Percentiles rank a stretch among this genome's conserved stretches.
phyloP scores from a whole-genome alignment of 2,113 vertebrate species.

The Mus pahari region DNA sequence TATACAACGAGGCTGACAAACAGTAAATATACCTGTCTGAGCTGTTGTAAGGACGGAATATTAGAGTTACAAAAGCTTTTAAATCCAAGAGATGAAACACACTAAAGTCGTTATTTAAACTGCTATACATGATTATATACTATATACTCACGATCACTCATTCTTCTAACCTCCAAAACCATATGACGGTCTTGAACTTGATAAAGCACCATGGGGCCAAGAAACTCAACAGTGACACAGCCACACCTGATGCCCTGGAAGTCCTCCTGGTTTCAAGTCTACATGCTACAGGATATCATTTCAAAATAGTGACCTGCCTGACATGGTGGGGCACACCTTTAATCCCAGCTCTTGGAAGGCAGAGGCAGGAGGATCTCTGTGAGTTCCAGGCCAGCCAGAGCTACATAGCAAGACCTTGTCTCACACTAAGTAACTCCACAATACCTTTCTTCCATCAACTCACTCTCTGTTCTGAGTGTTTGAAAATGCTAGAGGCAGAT shows the following conservation, averaged over 20 bases:
- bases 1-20: background rate
- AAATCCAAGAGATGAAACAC: background rate
- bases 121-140: background rate
- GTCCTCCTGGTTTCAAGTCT: background rate
- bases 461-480: background rate
- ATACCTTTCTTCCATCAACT: conserved; percentile 11
- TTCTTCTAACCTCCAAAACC: background rate
- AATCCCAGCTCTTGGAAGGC: background rate
- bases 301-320: background rate
- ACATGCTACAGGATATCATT: background rate
- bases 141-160: background rate
- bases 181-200: background rate
- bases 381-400: background rate
- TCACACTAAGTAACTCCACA: background rate
- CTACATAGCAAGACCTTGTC: background rate
- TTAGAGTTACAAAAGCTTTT: background rate
- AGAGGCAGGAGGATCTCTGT: background rate
- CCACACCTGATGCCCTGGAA: background rate
- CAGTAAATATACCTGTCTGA: background rate
- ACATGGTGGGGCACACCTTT: too few species aligned
- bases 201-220: background rate
- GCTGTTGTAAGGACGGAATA: background rate
- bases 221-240: background rate
- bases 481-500: background rate
- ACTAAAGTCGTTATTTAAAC: background rate